Conservation (phyloP, 2,888 invertebrate genomes). For the Crossocerus cetratus region DNA sequence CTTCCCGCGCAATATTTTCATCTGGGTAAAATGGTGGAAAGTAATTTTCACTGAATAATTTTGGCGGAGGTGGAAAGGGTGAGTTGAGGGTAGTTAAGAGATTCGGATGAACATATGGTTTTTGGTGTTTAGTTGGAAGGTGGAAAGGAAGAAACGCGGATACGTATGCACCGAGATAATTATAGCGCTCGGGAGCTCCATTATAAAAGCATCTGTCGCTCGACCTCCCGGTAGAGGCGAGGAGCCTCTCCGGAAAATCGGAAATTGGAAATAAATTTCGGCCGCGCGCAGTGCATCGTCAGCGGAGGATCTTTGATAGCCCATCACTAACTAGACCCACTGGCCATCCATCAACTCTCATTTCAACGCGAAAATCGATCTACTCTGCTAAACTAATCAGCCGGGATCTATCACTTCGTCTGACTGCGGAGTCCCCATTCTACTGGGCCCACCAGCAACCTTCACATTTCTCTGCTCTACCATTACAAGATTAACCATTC, state of each 20-base stretch:
- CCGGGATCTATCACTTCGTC: neutral
- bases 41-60: too few species aligned
- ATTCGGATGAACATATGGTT: neutral
- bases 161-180: constrained; percentile 27
- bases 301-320: neutral
- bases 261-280: constrained; percentile 64
- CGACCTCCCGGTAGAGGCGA: constrained; percentile 17
- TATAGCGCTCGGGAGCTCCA: constrained; percentile 52
- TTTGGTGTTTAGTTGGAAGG: constrained; percentile 14
- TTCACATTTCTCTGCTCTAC: too few species aligned
- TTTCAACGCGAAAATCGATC: neutral
- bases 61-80: too few species aligned
- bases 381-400: neutral
- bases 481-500: too few species aligned
- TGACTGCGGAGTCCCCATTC: too few species aligned
- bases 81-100: too few species aligned
- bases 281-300: constrained; percentile 6
- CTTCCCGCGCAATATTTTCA: too few species aligned
- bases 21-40: too few species aligned
- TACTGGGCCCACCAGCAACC: too few species aligned
- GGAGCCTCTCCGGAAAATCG: constrained; percentile 57
- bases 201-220: constrained; percentile 68
- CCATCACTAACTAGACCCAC: too few species aligned
- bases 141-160: constrained; percentile 13
- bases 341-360: constrained; percentile 1